phyloP scores from a whole-genome alignment of 2,113 vertebrate genomes.

The Chaetodon auriga region DNA sequence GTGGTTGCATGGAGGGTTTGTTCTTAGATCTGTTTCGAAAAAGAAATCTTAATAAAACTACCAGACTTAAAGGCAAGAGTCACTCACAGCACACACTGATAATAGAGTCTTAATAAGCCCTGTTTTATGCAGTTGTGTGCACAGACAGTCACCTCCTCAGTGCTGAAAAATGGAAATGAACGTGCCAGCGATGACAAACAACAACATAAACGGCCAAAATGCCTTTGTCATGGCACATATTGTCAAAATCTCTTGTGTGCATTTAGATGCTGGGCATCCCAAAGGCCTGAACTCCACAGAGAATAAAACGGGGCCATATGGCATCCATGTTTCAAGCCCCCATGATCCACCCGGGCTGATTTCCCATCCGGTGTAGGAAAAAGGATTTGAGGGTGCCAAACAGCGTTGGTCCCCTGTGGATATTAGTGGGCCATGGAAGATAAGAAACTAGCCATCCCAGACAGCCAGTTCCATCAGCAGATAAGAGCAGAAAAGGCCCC shows the following conservation, averaged over 20 bases:
- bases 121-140: background rate
- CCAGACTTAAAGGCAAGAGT: background rate
- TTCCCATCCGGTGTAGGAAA: conserved; percentile 64
- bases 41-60: background rate
- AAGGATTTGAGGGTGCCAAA: conserved; percentile 73
- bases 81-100: no score
- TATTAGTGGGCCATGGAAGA: conserved; percentile 72
- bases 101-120: background rate
- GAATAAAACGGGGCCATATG: conserved; percentile 76
- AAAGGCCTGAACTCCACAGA: conserved; percentile 67
- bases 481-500: conserved; percentile 64
- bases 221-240: conserved; percentile 58
- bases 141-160: conserved; percentile 4
- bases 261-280: conserved; percentile 61
- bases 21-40: background rate
- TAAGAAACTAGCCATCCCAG: conserved; percentile 73
- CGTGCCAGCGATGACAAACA: conserved; percentile 39
- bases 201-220: conserved; percentile 53
- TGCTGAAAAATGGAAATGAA: conserved; percentile 36
- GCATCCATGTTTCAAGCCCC: conserved; percentile 73
- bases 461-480: conserved; percentile 68
- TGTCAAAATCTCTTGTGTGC: conserved; percentile 65
- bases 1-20: background rate
- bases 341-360: conserved; percentile 72
- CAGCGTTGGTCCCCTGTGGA: conserved; percentile 71